Evolutionary conservation across 2,888 invertebrate species (phyloP).

Genomic region (Cheilosia urbana): DNA sequence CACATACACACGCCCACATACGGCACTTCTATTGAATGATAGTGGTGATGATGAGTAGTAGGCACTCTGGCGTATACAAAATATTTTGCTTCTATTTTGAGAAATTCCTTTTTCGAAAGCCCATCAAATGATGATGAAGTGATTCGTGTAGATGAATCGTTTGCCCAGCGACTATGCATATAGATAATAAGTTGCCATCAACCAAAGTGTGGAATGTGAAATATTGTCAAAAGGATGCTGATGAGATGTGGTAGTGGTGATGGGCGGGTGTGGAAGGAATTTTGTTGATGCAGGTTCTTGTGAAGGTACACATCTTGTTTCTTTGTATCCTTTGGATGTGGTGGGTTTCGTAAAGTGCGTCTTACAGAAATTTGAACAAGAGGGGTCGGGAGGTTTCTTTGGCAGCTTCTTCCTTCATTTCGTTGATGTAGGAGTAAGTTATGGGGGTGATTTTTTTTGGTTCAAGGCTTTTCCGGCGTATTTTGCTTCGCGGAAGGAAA

Average conservation of each 20-base stretch:
- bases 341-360: background rate
- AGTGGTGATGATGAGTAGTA: slow-evolving; percentile 47
- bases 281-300: slow-evolving; percentile 60
- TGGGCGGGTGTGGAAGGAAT: slow-evolving; percentile 22
- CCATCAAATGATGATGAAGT: slow-evolving; percentile 47
- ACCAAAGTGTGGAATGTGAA: slow-evolving; percentile 40
- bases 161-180: slow-evolving; percentile 39
- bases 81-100: slow-evolving; percentile 36
- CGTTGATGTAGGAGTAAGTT: background rate
- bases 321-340: slow-evolving; percentile 11
- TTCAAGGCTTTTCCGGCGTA: too few relatives aligned
- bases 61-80: slow-evolving; percentile 56
- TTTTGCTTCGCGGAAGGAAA: too few relatives aligned
- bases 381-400: background rate
- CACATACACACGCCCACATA: background rate
- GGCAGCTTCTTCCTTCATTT: background rate
- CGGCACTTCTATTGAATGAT: slow-evolving; percentile 40
- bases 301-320: slow-evolving; percentile 35
- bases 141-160: slow-evolving; percentile 39
- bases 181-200: slow-evolving; percentile 42
- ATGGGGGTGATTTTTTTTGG: background rate
- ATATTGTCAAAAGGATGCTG: slow-evolving; percentile 35
- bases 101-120: slow-evolving; percentile 5
- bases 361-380: background rate
- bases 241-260: background rate